Evolutionary conservation across 2,113 vertebrate species (phyloP).

Genomic region (Pseudopodoces humilis): DNA sequence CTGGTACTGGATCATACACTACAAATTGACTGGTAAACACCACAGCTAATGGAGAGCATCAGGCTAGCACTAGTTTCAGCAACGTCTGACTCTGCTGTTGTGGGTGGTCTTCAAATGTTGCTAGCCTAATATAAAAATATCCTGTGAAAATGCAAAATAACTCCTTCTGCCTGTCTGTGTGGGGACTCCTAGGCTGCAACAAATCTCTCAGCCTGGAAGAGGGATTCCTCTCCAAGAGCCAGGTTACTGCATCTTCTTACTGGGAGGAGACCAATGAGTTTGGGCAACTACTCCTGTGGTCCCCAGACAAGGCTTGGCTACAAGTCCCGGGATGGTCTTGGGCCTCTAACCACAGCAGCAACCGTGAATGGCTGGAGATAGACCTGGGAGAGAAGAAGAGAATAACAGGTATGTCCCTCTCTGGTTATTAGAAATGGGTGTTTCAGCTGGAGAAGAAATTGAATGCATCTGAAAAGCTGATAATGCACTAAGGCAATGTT

Average conservation of each 20-base stretch:
- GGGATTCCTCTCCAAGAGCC: constrained; percentile 53
- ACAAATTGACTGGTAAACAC: constrained; percentile 19
- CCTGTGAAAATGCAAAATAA: constrained; percentile 40
- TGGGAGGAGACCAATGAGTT: constrained; percentile 68
- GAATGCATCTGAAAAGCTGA: neutral
- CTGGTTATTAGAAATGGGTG: neutral
- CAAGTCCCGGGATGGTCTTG: constrained; percentile 66
- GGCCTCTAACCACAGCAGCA: constrained; percentile 70
- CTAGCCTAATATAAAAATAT: constrained; percentile 57
- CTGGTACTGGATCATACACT: neutral
- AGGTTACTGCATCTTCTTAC: constrained; percentile 74
- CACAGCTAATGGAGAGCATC: constrained; percentile 9
- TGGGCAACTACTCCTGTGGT: constrained; percentile 67
- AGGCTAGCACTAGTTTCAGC: constrained; percentile 31
- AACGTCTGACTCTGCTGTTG: constrained; percentile 34
- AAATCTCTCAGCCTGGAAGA: constrained; percentile 70
- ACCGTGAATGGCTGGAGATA: constrained; percentile 78
- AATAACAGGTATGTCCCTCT: constrained; percentile 75
- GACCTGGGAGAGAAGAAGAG: constrained; percentile 84
- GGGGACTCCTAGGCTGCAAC: constrained; percentile 75
- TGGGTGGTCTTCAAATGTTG: constrained; percentile 51
- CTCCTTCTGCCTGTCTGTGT: constrained; percentile 4
- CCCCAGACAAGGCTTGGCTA: constrained; percentile 67
- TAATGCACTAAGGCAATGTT: neutral
- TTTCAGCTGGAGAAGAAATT: neutral